Evolutionary conservation across 1,140 invertebrate species (phyloP).

Genomic region (Calephelis virginiensis): DNA sequence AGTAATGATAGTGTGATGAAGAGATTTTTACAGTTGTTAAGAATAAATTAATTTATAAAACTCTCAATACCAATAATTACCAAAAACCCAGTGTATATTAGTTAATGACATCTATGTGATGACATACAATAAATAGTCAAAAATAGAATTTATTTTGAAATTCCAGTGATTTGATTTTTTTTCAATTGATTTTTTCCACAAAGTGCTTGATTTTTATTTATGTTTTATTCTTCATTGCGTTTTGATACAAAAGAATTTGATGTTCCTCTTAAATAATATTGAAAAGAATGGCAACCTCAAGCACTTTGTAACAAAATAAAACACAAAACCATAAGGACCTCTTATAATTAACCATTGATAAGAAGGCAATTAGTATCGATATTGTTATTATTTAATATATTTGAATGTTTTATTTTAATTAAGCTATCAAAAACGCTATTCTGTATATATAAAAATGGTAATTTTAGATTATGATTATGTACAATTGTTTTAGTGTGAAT

Average conservation of each 20-base stretch:
- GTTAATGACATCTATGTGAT: constrained; percentile 68
- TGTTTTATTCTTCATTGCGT: constrained; percentile 27
- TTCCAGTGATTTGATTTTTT: constrained; percentile 30
- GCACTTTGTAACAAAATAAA: constrained; percentile 53
- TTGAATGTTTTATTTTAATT: constrained; percentile 78
- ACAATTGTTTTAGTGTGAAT: constrained; percentile 78
- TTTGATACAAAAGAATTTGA: constrained; percentile 13
- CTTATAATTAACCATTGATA: constrained; percentile 79
- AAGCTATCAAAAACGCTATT: constrained; percentile 72
- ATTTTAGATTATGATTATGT: constrained; percentile 72
- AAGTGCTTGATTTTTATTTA: constrained; percentile 52
- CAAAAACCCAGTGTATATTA: constrained; percentile 76
- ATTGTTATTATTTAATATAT: constrained; percentile 80
- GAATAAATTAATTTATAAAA: constrained; percentile 79
- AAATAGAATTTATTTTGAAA: constrained; percentile 33
- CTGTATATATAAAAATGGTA: constrained; percentile 72
- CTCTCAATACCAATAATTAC: constrained; percentile 79
- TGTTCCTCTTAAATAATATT: constrained; percentile 27
- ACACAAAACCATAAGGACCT: constrained; percentile 79
- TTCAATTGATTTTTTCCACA: constrained; percentile 40
- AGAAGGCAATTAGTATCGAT: constrained; percentile 78
- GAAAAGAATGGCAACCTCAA: constrained; percentile 32
- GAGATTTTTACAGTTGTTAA: constrained; percentile 79
- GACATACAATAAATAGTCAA: constrained; percentile 39
- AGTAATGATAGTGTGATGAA: constrained; percentile 76